Base-by-base conservation (phyloP, 2,113 vertebrate genomes). In the Rhizomys pruinosus region DNA sequence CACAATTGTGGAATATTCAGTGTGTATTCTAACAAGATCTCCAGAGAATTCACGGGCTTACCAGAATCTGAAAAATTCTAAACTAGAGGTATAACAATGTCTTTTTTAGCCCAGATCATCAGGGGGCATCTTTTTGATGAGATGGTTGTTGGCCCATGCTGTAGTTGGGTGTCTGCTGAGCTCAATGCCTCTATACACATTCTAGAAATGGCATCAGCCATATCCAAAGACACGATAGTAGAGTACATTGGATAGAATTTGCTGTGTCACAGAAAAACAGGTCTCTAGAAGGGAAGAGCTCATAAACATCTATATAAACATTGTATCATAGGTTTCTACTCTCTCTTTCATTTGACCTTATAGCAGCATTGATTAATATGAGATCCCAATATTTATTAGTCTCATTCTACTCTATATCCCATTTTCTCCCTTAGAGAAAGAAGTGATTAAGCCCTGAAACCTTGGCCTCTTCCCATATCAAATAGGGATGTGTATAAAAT, bases 281-380 rank as follows among this genome's bases (percentile, higher is more conserved):
- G 27, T 77, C 81, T 91, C 7, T 44, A 20, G 32, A 88, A 85
- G 39, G 22, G 34, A 89, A 79, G 78, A 76, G 22, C 47, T 96
- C 16, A 16, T 72, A 13, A 90, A 82, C 61, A 81, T 84, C 52
- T 82, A 84, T 27, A 73, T 39, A 76, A 89, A 91, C 59, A 79
- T 91, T 78, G 77, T 6, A 92, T 79, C 59, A 12, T 84, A 61
- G 5, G 32, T 52, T 93, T 68, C 27, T 87, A 64, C 27, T 55
- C 90, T 94, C 11, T 93, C 23, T 90, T 84, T 55, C 39, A 34
- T 17, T 6, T 16, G n/a, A 16, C 3, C 61, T 39, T 73, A 68
- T 44, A 84, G 57, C 29, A 84, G 61, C 13, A 74, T n/a, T 27
- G 52, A 20, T 84, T 88, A 37, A 69, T 32, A 69, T 17, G 32